These are phyloP conservation scores for Thyatira batis DNA, from an alignment of 2,888 invertebrate species.

Conservation along the genomic window DNA sequence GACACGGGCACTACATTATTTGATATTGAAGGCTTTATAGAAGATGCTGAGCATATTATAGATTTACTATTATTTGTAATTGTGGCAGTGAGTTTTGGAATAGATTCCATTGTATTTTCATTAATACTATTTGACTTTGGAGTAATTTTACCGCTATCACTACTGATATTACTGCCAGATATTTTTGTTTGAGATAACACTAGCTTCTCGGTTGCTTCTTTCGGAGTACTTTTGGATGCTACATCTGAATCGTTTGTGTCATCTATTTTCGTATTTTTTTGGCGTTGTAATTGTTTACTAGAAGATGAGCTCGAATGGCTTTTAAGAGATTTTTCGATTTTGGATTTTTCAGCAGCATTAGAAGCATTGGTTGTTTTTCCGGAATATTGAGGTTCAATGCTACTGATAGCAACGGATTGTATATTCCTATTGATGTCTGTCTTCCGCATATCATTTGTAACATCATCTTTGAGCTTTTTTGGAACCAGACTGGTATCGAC, in stretches of 20 bases:
- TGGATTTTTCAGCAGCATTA: constrained; percentile 8
- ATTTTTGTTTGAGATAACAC: constrained; percentile 13
- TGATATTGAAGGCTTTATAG: constrained; percentile 15
- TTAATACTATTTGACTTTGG: constrained; percentile 30
- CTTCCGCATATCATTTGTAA: not conserved
- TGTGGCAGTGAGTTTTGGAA: constrained; percentile 11
- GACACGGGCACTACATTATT: not conserved
- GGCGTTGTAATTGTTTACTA: constrained; percentile 48
- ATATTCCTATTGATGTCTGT: not conserved
- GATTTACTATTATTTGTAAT: constrained; percentile 6
- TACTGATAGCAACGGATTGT: not conserved
- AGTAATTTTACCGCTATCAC: constrained; percentile 21
- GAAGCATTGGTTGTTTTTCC: constrained; percentile 2
- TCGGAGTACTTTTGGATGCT: constrained; percentile 7
- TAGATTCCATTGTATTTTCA: not conserved
- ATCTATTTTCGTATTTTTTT: constrained; percentile 42
- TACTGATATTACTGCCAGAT: constrained; percentile 15
- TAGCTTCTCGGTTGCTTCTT: constrained; percentile 1
- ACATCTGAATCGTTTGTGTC: constrained; percentile 25
- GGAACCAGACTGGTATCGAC: not conserved
- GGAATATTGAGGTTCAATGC: not conserved
- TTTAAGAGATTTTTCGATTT: constrained; percentile 20
- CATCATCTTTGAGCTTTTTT: not conserved
- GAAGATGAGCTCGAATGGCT: constrained; percentile 15
- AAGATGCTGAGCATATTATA: constrained; percentile 12